Evolutionary conservation across 2,888 invertebrate genomes (phyloP), one percentile per base, ranked within the genome.

Genomic region (Aplocera efformata): DNA sequence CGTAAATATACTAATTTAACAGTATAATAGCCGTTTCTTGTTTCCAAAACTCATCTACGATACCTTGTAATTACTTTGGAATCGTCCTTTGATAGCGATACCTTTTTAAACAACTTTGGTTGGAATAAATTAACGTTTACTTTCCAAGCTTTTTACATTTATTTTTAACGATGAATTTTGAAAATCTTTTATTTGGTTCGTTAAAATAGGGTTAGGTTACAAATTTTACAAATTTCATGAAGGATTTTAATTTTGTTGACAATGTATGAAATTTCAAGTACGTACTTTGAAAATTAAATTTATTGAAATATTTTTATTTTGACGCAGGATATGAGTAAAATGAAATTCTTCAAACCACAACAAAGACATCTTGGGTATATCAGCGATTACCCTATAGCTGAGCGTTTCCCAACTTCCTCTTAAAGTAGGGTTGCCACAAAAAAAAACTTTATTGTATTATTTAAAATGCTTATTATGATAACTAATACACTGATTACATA

Each of bases 61-160:
- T 43, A 43, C 30, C 40, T 10, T 25, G 42, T 53, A 53, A 63
- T 65, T 61, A 63, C 48, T 31, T 44, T 32, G 36, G 50, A 63
- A 60, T 57, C 54, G 51, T 42, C 40, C 46, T 56, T 56, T 44
- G 42, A 50, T 42, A 53, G 38, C 45, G 42, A 54, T 59, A 53
- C 36, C 43, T 48, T 39, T 25, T 48, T 48, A 34, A 22, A 22
- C 1, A 23, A 37, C 26, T 27, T 22, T 22, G 22, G 6, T 22
- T 7, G n/a, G 7, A n/a, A n/a, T 22, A 22, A 22, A 6, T 22
- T 22, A 17, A 17, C 13, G 5, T 17, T 17, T 17, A 17, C 13
- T 17, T 17, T n/a, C n/a, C n/a, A n/a, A n/a, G n/a, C n/a, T n/a
- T n/a, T n/a, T n/a, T n/a, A n/a, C n/a, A n/a, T n/a, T n/a, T n/a